Conservation (phyloP, 2,113 vertebrate species). For the Tapirus terrestris region DNA sequence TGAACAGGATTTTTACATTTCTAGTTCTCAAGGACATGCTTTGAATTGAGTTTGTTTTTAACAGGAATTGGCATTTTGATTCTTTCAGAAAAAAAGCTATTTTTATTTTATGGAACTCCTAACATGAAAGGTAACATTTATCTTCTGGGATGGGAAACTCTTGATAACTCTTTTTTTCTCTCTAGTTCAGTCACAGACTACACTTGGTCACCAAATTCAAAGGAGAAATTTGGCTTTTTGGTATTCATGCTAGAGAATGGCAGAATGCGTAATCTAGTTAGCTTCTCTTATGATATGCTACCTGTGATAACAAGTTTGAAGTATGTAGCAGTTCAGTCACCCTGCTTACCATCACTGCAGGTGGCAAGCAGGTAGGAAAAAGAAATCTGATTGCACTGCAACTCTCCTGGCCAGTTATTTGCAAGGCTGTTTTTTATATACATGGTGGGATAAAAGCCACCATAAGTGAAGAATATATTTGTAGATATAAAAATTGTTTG, state of each 20-base stretch:
- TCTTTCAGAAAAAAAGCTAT: not conserved
- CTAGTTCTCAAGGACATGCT: not conserved
- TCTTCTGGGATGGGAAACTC: not conserved
- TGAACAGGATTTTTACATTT: not conserved
- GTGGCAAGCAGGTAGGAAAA: not conserved
- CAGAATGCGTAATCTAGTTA: not conserved
- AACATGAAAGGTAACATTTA: not conserved
- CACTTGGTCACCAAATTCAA: not conserved
- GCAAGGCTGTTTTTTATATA: conserved; percentile 29
- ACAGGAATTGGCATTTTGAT: not conserved
- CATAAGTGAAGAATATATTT: not conserved
- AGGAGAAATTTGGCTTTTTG: conserved; percentile 29
- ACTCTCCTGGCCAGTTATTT: not conserved
- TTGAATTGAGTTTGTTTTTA: not conserved
- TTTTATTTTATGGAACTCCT: not conserved
- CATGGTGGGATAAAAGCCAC: not conserved
- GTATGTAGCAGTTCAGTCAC: not conserved
- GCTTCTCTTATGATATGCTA: not conserved
- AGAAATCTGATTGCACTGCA: not conserved
- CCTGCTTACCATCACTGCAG: not conserved
- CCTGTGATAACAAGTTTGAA: not conserved
- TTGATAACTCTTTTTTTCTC: not conserved
- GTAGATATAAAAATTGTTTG: not conserved
- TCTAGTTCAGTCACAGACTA: not conserved
- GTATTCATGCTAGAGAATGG: not conserved